Conservation (phyloP, 2,113 vertebrate genomes). For the Ammodytes marinus region DNA sequence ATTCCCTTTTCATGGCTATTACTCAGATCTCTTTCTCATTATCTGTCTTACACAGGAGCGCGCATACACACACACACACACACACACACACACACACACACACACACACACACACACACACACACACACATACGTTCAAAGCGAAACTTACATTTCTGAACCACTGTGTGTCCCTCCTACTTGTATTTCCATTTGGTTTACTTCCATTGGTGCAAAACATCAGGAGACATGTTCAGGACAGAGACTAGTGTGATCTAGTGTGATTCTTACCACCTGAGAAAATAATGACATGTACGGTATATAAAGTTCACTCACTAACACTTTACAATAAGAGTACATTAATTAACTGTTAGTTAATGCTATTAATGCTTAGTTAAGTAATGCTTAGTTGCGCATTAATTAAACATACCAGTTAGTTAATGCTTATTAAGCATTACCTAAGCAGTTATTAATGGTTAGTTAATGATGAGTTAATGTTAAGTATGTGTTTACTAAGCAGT, state of each 20-base stretch:
- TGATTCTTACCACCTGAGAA: background rate
- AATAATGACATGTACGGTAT: background rate
- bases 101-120: slow-evolving; percentile 30
- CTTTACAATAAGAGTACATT: no score
- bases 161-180: slow-evolving; percentile 52
- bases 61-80: slow-evolving; percentile 27
- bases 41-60: slow-evolving; percentile 37
- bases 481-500: no score
- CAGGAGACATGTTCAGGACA: slow-evolving; percentile 20
- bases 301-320: background rate
- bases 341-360: no score
- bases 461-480: no score
- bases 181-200: slow-evolving; percentile 62
- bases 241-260: background rate
- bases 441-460: no score
- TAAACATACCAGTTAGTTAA: no score
- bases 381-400: no score
- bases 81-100: slow-evolving; percentile 26
- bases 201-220: slow-evolving; percentile 34
- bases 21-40: slow-evolving; percentile 62
- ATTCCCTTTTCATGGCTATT: slow-evolving; percentile 79
- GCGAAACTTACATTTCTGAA: slow-evolving; percentile 71
- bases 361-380: no score
- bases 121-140: slow-evolving; percentile 45
- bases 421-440: no score